These are phyloP conservation scores for Hypocryptadius cinnamomeus DNA, from an alignment of 2,113 vertebrate species.

Conservation along the genomic window DNA sequence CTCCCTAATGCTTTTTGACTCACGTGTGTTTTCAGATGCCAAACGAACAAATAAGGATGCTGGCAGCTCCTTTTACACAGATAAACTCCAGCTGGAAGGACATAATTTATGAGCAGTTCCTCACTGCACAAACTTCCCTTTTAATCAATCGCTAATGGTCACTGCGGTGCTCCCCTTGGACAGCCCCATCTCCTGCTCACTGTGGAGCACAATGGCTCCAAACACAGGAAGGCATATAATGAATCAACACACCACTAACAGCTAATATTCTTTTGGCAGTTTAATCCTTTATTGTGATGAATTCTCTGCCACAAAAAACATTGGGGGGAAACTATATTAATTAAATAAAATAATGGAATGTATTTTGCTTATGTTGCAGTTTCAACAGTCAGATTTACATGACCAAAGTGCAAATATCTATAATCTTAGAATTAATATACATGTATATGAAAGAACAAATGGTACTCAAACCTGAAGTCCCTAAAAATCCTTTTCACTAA, in stretches of 20 bases:
- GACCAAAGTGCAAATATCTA: background rate
- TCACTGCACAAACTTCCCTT: constrained; percentile 8
- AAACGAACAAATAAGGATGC: background rate
- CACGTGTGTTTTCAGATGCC: background rate
- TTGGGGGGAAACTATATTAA: background rate
- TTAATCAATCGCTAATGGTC: constrained; percentile 47
- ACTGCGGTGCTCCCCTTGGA: background rate
- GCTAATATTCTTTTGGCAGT: constrained; percentile 37
- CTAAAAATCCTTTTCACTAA: background rate
- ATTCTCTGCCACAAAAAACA: constrained; percentile 21
- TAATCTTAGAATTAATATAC: background rate
- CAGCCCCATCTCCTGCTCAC: background rate
- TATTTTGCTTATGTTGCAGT: constrained; percentile 9
- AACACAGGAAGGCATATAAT: background rate
- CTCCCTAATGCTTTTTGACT: background rate
- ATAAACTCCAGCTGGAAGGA: constrained; percentile 26
- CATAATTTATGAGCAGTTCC: constrained; percentile 24
- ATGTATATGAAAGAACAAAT: background rate
- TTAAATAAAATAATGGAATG: background rate
- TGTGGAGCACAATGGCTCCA: background rate
- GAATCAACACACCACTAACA: constrained; percentile 26
- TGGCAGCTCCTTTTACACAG: background rate
- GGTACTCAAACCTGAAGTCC: background rate
- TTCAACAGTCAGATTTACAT: background rate
- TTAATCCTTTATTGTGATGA: constrained; percentile 37